phyloP scores from a whole-genome alignment of 2,113 vertebrate genomes.

The Oryzias celebensis region DNA sequence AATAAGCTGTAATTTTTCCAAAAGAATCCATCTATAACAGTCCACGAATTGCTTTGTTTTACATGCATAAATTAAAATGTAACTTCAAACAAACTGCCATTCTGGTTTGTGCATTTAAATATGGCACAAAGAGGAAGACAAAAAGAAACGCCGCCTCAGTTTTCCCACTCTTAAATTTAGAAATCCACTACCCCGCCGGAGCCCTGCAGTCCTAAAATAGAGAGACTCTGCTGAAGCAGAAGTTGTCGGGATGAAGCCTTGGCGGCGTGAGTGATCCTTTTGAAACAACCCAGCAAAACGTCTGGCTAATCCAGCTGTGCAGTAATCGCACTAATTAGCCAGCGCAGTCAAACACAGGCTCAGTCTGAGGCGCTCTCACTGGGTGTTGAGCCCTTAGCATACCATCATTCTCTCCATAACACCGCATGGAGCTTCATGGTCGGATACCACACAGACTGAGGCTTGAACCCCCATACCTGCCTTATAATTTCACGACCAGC shows the following conservation, averaged over 20 bases:
- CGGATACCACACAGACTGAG: constrained; percentile 47
- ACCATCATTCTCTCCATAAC: constrained; percentile 48
- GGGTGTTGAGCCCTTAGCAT: constrained; percentile 59
- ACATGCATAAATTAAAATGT: too few species aligned
- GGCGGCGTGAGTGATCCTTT: constrained; percentile 87
- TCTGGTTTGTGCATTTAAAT: background rate
- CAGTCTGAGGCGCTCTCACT: constrained; percentile 42
- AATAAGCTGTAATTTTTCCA: background rate
- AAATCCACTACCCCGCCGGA: constrained; percentile 65
- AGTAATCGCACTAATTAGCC: constrained; percentile 99
- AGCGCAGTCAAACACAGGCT: constrained; percentile 79
- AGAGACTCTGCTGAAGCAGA: constrained; percentile 84
- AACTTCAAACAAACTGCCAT: background rate
- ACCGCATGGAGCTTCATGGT: constrained; percentile 64
- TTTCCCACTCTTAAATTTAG: constrained; percentile 71
- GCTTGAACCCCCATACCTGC: constrained; percentile 20
- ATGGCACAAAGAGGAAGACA: constrained; percentile 56
- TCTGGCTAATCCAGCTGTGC: constrained; percentile 90
- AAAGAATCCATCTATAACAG: too few species aligned
- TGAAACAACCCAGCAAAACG: constrained; percentile 87
- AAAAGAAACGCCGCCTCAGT: constrained; percentile 48
- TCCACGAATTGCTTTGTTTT: too few species aligned
- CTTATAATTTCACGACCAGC: background rate
- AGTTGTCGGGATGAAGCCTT: constrained; percentile 86
- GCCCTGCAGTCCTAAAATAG: constrained; percentile 65